Percentiles rank a stretch among this genome's conserved stretches.
Evolutionary conservation across 2,113 vertebrate species (phyloP).

Genomic region (Lanius ludovicianus): DNA sequence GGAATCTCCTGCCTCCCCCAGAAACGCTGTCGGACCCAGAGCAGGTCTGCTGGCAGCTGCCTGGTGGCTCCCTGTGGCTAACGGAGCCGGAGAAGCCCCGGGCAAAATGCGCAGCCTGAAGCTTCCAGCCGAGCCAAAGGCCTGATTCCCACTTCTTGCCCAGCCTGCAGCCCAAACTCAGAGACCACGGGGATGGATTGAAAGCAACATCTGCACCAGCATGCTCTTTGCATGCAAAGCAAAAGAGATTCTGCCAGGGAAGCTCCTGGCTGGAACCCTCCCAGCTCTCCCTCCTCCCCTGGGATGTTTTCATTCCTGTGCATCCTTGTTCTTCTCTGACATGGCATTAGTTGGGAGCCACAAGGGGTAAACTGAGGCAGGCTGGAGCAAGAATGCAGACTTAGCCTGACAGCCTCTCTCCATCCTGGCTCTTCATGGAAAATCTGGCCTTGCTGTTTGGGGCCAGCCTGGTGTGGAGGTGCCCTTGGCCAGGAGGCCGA

Average conservation of each 20-base stretch:
- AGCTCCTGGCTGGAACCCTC: fast-evolving
- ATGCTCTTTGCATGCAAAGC: neutral
- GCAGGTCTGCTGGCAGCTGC: neutral
- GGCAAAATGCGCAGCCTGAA: neutral
- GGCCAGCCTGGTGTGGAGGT: fast-evolving
- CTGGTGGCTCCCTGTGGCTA: neutral
- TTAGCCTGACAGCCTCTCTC: neutral
- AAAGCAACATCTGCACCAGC: neutral
- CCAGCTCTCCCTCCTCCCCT: neutral
- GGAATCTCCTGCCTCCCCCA: neutral
- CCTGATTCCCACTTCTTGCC: neutral
- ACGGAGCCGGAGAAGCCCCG: neutral
- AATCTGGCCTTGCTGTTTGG: neutral
- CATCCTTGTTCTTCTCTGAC: neutral
- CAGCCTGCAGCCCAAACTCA: neutral
- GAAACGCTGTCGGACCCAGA: neutral
- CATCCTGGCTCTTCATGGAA: neutral
- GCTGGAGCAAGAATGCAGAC: neutral
- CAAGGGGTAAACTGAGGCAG: neutral
- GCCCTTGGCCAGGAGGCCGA: neutral
- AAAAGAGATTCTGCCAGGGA: neutral
- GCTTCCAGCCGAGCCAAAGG: neutral
- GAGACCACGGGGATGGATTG: neutral
- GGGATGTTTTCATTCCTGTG: neutral
- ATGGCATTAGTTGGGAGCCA: neutral